These are phyloP conservation scores for Rhinoraja longicauda DNA, from an alignment of 2,797 vertebrate species.

Conservation along the genomic window DNA sequence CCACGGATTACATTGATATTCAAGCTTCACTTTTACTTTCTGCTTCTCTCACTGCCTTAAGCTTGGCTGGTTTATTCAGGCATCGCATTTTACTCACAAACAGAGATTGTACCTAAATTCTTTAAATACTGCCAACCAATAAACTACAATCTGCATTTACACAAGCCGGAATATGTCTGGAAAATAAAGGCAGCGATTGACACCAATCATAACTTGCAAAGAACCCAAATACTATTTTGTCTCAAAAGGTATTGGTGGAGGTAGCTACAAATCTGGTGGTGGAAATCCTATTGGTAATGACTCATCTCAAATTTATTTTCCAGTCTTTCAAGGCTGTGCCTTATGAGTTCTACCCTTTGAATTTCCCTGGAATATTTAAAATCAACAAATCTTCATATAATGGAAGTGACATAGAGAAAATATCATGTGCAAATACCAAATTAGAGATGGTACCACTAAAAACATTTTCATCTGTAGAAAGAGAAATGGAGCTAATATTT, in stretches of 20 bases:
- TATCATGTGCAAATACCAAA: not conserved
- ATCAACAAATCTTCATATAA: not conserved
- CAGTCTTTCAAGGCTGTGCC: not conserved
- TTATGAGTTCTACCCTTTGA: not conserved
- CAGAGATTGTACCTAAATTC: not conserved
- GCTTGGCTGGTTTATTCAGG: not conserved
- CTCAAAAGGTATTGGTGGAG: not conserved
- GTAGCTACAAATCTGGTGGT: not conserved
- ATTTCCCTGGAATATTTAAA: not conserved
- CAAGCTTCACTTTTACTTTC: not conserved
- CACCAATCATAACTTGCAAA: not conserved
- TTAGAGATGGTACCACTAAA: not conserved
- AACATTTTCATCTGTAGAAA: not conserved
- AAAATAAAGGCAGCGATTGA: not conserved
- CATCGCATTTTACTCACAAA: not conserved
- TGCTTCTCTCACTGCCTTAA: not conserved
- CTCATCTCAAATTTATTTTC: not conserved
- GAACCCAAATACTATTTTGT: not conserved
- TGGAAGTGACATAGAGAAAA: not conserved
- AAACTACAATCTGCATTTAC: not conserved
- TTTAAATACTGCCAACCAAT: not conserved
- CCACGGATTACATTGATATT: not conserved
- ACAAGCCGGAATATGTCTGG: not conserved
- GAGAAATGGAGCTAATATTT: too few relatives aligned
- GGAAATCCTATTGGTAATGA: not conserved